Evolutionary conservation across 1,140 invertebrate species (phyloP).

Genomic region (Sarcophaga peregrina): DNA sequence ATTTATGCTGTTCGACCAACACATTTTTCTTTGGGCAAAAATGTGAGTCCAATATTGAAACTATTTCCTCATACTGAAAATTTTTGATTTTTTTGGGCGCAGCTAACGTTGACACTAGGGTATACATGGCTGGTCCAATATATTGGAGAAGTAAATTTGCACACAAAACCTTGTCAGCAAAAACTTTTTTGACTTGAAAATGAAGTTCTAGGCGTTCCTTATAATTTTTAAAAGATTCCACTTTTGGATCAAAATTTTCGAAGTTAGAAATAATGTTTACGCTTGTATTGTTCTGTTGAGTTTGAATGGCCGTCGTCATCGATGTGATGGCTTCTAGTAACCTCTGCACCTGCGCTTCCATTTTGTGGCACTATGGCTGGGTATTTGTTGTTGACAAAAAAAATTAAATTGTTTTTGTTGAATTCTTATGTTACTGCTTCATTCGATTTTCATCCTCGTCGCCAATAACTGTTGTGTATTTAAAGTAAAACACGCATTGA

Average conservation of each 20-base stretch:
- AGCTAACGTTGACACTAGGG: constrained; percentile 27
- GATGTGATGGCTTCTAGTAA: neutral
- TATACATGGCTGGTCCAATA: constrained; percentile 30
- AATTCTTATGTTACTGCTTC: constrained; percentile 13
- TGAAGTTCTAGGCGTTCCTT: constrained; percentile 20
- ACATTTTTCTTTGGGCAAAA: constrained; percentile 26
- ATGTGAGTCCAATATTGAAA: constrained; percentile 31
- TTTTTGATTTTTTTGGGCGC: neutral
- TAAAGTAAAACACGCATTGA: too few species aligned
- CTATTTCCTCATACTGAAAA: constrained; percentile 18
- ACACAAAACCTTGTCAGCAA: constrained; percentile 20
- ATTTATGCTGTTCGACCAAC: constrained; percentile 34
- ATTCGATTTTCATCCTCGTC: constrained; percentile 25
- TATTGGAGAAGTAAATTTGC: constrained; percentile 32
- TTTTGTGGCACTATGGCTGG: constrained; percentile 10
- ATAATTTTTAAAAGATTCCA: too few species aligned
- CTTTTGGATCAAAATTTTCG: too few species aligned
- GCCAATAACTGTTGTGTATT: constrained; percentile 17
- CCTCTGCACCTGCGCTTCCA: neutral
- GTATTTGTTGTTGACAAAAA: neutral
- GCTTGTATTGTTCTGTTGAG: too few species aligned
- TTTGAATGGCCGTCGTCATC: constrained; percentile 11
- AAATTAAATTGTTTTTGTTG: neutral
- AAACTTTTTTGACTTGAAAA: constrained; percentile 34
- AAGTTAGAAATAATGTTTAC: too few species aligned